A percentile compares a stretch with the other conserved stretches of the same genome.
These are phyloP conservation scores for Ganaspis brasiliensis DNA, from an alignment of 2,888 invertebrate species.

Conservation along the genomic window DNA sequence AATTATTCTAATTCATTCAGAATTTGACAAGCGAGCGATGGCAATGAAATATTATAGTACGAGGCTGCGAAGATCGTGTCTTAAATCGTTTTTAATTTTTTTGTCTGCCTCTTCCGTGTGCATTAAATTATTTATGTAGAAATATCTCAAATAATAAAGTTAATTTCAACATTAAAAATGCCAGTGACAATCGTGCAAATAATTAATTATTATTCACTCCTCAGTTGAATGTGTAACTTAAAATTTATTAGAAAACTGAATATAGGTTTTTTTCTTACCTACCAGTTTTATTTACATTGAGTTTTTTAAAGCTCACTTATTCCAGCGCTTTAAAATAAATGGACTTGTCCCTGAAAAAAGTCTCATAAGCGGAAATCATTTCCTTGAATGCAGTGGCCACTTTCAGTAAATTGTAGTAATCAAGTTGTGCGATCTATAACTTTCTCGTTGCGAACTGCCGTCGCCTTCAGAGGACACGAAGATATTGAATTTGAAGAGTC, in stretches of 20 bases:
- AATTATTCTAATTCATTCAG: conserved; percentile 13
- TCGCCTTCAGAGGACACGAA: not conserved
- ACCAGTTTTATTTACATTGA: conserved; percentile 5
- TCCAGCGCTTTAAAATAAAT: conserved; percentile 10
- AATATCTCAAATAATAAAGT: not conserved
- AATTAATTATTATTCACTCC: not conserved
- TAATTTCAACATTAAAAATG: not conserved
- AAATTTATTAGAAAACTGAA: not conserved
- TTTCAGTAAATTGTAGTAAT: conserved; percentile 37
- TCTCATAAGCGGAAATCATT: conserved; percentile 18
- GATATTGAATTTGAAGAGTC: conserved; percentile 20
- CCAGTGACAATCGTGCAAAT: not conserved
- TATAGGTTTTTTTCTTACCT: not conserved
- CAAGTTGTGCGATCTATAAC: conserved; percentile 22
- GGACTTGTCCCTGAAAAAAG: conserved; percentile 16
- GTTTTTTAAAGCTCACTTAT: not conserved
- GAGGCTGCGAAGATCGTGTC: conserved; percentile 19
- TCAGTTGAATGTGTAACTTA: not conserved
- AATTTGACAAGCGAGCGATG: not conserved
- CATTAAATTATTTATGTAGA: conserved; percentile 6
- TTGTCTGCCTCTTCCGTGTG: not conserved
- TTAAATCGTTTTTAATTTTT: not conserved
- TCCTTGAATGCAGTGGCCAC: conserved; percentile 30
- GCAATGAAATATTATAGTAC: conserved; percentile 15
- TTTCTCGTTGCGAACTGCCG: conserved; percentile 22